phyloP scores from a whole-genome alignment of 2,797 vertebrate species.

The Characodon lateralis region DNA sequence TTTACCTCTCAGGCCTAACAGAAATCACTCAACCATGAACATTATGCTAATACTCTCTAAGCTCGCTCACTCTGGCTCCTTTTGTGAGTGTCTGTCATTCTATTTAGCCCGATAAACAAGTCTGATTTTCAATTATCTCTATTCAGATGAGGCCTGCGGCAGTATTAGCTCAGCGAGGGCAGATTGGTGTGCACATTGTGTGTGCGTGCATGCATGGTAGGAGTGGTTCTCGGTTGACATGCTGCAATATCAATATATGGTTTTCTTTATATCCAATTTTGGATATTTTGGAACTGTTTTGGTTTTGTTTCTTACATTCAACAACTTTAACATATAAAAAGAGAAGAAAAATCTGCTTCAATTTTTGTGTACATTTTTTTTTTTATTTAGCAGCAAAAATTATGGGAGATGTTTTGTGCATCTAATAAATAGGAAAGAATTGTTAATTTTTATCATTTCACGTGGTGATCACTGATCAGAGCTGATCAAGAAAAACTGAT shows the following conservation, averaged over 20 bases:
- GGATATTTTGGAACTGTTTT: not conserved
- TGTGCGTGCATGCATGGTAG: conserved; percentile 9
- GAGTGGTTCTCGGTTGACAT: conserved; percentile 11
- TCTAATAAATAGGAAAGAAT: too few species aligned
- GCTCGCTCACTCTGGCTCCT: conserved; percentile 71
- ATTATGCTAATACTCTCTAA: conserved; percentile 74
- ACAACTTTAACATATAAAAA: not conserved
- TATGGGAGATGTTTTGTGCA: too few species aligned
- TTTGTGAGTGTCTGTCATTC: conserved; percentile 80
- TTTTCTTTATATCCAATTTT: not conserved
- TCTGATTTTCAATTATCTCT: conserved; percentile 82
- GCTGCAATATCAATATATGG: not conserved
- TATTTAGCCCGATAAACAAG: conserved; percentile 80
- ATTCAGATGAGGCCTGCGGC: conserved; percentile 77
- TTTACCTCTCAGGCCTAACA: conserved; percentile 76
- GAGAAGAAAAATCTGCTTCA: not conserved
- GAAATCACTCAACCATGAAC: conserved; percentile 74
- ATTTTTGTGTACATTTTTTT: not conserved
- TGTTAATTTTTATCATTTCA: too few species aligned
- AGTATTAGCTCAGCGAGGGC: conserved; percentile 67
- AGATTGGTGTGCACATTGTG: conserved; percentile 45
- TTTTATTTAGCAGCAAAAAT: not conserved
- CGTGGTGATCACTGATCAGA: too few species aligned
- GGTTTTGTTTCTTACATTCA: not conserved
- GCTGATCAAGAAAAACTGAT: too few species aligned